Percentiles rank a stretch among this genome's conserved stretches.
These are phyloP conservation scores for Drosophila bocqueti DNA, from an alignment of 1,140 invertebrate species.

Conservation along the genomic window DNA sequence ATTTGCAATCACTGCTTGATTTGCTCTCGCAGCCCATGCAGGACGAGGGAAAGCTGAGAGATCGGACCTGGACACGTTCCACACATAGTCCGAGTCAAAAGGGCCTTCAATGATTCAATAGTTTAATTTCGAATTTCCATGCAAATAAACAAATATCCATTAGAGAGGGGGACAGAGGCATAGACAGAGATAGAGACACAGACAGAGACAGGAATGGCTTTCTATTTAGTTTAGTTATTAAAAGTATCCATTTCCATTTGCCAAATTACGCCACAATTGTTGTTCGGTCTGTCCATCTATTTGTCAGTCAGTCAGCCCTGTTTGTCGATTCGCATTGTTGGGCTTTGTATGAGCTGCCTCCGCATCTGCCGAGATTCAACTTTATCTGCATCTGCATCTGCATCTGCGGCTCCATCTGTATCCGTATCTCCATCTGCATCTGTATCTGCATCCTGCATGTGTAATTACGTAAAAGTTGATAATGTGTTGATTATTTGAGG, in stretches of 20 bases:
- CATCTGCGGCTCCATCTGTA: slow-evolving; percentile 25
- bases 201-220: slow-evolving; percentile 33
- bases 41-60: slow-evolving; percentile 18
- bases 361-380: slow-evolving; percentile 21
- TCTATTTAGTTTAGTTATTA: slow-evolving; percentile 80
- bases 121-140: slow-evolving; percentile 69
- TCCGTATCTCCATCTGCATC: slow-evolving; percentile 24
- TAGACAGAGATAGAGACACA: neutral
- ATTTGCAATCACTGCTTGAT: slow-evolving; percentile 76
- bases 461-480: slow-evolving; percentile 79
- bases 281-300: slow-evolving; percentile 33
- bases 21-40: slow-evolving; percentile 52
- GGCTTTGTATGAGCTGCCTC: slow-evolving; percentile 18
- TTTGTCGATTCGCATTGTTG: slow-evolving; percentile 39
- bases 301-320: slow-evolving; percentile 18
- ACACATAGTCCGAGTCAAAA: slow-evolving; percentile 55
- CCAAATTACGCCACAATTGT: slow-evolving; percentile 63
- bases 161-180: slow-evolving; percentile 10
- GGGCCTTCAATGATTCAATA: slow-evolving; percentile 75
- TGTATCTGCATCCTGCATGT: slow-evolving; percentile 40
- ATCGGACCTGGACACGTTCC: slow-evolving; percentile 34
- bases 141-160: slow-evolving; percentile 62
- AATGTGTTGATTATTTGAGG: slow-evolving; percentile 79
- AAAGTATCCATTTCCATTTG: slow-evolving; percentile 77
- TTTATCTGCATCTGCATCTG: slow-evolving; percentile 34